Evolutionary conservation across 2,113 vertebrate genomes (phyloP).

Genomic region (Pterocles burchelli): DNA sequence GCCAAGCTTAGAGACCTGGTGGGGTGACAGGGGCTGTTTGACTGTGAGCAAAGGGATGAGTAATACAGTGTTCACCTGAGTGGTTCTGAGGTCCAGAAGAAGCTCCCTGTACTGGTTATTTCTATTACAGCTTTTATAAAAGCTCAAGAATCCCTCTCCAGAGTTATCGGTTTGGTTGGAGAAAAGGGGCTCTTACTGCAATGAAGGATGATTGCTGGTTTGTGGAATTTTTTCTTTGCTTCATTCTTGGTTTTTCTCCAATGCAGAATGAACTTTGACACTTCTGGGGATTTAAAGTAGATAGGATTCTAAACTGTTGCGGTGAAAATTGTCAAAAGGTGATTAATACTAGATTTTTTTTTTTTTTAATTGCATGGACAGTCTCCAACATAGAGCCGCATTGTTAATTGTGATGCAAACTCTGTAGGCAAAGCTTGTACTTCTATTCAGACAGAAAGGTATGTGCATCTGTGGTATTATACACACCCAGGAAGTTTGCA

Average conservation of each 20-base stretch:
- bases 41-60: not conserved
- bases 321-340: not conserved
- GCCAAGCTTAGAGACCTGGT: not conserved
- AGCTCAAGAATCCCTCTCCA: not conserved
- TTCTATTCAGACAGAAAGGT: not conserved
- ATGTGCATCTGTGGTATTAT: not conserved
- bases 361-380: not conserved
- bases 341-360: not conserved
- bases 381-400: not conserved
- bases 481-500: not conserved
- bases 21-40: not conserved
- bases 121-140: not conserved
- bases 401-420: not conserved
- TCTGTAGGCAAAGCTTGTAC: not conserved
- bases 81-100: not conserved
- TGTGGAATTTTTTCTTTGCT: not conserved
- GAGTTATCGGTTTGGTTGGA: not conserved
- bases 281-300: not conserved
- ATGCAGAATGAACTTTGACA: not conserved
- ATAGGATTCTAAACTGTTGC: not conserved
- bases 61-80: not conserved
- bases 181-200: not conserved
- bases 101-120: not conserved
- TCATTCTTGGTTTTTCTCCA: not conserved
- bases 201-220: not conserved